A percentile compares a stretch with the other conserved stretches of the same genome.
phyloP scores from a whole-genome alignment of 2,888 invertebrate species.

The Coenonympha glycerion region DNA sequence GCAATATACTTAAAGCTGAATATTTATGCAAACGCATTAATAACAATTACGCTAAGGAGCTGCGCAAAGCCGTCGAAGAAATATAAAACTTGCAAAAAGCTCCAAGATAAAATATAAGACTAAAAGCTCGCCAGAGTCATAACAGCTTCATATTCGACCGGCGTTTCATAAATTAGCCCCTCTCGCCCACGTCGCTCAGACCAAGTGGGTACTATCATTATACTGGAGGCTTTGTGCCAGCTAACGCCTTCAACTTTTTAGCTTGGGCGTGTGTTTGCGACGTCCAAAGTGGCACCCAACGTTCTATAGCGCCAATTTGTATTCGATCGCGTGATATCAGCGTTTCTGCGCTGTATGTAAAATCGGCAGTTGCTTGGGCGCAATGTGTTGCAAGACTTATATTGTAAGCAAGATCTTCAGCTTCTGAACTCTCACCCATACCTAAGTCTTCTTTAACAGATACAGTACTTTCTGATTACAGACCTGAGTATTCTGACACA shows the following conservation, averaged over 20 bases:
- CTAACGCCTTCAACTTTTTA: slow-evolving; percentile 27
- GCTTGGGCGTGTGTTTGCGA: slow-evolving; percentile 12
- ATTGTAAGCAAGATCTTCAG: too few species aligned
- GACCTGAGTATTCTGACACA: too few species aligned
- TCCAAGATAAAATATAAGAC: slow-evolving; percentile 10
- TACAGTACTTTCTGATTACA: too few species aligned
- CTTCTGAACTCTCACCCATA: too few species aligned
- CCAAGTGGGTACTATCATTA: slow-evolving; percentile 24
- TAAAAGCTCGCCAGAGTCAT: slow-evolving; percentile 11
- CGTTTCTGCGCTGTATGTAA: background rate
- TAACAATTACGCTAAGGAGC: slow-evolving; percentile 5
- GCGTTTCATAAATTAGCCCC: slow-evolving; percentile 40
- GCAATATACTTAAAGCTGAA: background rate
- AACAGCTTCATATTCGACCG: slow-evolving; percentile 26
- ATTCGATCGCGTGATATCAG: background rate
- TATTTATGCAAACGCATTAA: slow-evolving; percentile 5
- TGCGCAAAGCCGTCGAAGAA: background rate
- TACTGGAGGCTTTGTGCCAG: slow-evolving; percentile 26
- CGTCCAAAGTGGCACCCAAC: slow-evolving; percentile 19
- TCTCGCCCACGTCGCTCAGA: slow-evolving; percentile 44
- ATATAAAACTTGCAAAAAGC: slow-evolving; percentile 7
- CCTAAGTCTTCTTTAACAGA: too few species aligned
- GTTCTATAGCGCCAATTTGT: slow-evolving; percentile 15
- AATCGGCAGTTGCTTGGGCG: background rate
- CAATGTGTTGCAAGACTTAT: background rate